Conservation (phyloP, 2,888 invertebrate species). For the Nipponacmea schrenckii region DNA sequence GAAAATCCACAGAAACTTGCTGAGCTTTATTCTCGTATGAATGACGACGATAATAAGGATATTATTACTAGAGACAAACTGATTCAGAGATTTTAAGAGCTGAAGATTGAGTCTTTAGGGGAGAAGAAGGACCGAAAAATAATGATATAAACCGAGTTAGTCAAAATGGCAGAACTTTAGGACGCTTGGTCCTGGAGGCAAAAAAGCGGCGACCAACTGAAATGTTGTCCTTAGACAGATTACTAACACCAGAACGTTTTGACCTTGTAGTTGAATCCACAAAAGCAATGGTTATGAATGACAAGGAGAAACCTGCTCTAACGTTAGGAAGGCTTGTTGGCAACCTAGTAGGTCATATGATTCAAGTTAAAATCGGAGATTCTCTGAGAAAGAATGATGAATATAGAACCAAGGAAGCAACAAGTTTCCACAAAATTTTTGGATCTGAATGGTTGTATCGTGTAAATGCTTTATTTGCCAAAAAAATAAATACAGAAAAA, state of each 20-base stretch:
- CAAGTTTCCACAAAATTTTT: not conserved
- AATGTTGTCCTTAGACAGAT: constrained; percentile 1
- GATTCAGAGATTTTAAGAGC: not conserved
- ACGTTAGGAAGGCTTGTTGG: not conserved
- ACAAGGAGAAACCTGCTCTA: not conserved
- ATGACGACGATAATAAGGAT: not conserved
- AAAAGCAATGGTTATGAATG: not conserved
- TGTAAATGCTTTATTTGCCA: not conserved
- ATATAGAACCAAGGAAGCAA: not conserved
- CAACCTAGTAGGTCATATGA: not conserved
- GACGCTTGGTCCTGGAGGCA: not conserved
- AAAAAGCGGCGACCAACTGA: not conserved
- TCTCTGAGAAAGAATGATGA: not conserved
- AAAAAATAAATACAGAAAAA: not conserved
- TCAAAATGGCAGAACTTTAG: not conserved
- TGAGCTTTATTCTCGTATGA: not conserved
- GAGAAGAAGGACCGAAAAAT: not conserved
- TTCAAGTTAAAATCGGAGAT: constrained; percentile 3
- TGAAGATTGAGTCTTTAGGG: not conserved
- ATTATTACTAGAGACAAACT: not conserved
- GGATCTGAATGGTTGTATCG: not conserved
- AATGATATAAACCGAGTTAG: not conserved
- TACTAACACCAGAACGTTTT: not conserved
- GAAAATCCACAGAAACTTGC: not conserved
- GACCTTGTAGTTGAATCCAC: not conserved